Conservation (phyloP, 2,797 vertebrate genomes). For the Miichthys miiuy region DNA sequence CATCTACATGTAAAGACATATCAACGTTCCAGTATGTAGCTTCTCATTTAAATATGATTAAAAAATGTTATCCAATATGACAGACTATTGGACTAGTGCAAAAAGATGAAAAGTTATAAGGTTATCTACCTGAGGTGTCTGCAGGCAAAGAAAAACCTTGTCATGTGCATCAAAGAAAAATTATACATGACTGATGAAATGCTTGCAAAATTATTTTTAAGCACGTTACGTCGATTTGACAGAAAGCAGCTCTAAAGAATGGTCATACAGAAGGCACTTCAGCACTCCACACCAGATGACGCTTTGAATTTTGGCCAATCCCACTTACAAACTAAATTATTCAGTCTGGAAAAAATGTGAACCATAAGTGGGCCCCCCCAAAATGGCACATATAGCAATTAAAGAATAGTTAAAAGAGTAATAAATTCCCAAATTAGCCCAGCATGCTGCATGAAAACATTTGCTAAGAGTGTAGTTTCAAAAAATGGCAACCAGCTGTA, state of each 20-base stretch:
- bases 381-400: constrained; percentile 25
- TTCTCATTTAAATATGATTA: constrained; percentile 30
- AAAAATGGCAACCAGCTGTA: neutral
- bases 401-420: constrained; percentile 6
- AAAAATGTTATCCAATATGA: constrained; percentile 33
- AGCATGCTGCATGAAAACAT: neutral
- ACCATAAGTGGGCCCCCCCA: constrained; percentile 14
- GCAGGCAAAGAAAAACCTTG: constrained; percentile 42
- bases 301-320: constrained; percentile 67
- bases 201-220: constrained; percentile 64
- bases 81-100: constrained; percentile 13
- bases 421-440: neutral
- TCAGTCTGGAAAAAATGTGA: constrained; percentile 48
- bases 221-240: constrained; percentile 45
- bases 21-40: constrained; percentile 24
- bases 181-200: constrained; percentile 72
- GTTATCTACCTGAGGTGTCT: constrained; percentile 36
- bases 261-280: constrained; percentile 33
- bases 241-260: constrained; percentile 39
- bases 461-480: neutral
- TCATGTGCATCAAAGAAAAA: constrained; percentile 66
- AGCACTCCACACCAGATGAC: constrained; percentile 43
- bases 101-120: constrained; percentile 2
- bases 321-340: constrained; percentile 67
- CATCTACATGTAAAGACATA: constrained; percentile 24